Evolutionary conservation across 1,140 invertebrate species (phyloP), one percentile per base, ranked within the genome.

Genomic region (Gryllus bimaculatus): DNA sequence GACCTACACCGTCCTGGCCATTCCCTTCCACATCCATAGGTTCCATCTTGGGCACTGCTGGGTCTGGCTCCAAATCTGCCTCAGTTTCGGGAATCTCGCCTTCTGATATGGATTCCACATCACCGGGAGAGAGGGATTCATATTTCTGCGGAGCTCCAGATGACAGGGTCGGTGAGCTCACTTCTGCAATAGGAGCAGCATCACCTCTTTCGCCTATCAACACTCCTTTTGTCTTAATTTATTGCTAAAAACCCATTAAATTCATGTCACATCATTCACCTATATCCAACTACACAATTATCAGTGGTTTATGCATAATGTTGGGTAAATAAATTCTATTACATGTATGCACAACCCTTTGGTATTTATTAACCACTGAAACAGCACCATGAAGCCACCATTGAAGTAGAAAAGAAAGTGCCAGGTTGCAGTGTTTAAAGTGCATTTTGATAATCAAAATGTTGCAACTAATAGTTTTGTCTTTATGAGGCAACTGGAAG

Each of bases 31-130:
- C 21, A 48, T 76, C 77, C 75, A 66, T 80, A 75, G 78, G 48
- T 77, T 77, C 76, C 18, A 20, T 48, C 39, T 48, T 77, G 20
- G 78, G 21, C 21, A 48, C 78, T 8, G n/a, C 77, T 21, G 48
- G n/a, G 21, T 74, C 78, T 66, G 78, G 76, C 66, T 84, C 84
- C 80, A 49, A 78, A 49, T 74, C 78, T 77, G 76, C 77, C 49
- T 84, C 84, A 78, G 80, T 83, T 77, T 84, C 85, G 8, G 83
- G 80, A 74, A 85, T 84, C 78, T 85, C 84, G 48, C 86, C 85
- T 80, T 86, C 86, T 7, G 84, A 83, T 15, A 87, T 86, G 12
- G 83, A 85, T 81, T 88, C 87, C 48, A 86, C 85, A 76, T 86
- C 84, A n/a, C 83, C 83, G 18, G 85, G 84, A 12, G 85, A 83